Base-by-base conservation (phyloP, 1,140 invertebrate genomes). In the Lepidurus apus region DNA sequence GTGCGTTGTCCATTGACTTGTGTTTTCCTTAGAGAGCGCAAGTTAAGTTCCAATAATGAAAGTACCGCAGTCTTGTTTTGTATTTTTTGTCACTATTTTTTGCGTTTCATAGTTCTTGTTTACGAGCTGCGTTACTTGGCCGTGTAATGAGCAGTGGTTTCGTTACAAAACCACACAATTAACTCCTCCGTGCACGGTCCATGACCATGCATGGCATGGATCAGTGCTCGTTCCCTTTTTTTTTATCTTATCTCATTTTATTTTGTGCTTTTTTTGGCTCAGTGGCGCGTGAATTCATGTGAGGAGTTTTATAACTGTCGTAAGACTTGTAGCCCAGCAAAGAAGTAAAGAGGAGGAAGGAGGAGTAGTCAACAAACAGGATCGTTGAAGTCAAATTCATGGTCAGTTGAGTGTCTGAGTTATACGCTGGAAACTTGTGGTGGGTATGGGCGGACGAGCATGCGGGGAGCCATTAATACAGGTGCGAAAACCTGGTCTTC, bases 111-210 rank as follows among this genome's bases (percentile, higher is more conserved):
- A 1, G 17, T 65, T 65, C 53, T 65, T 65, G 53, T 65, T 65
- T 65, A 65, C 13, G 53, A 65, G 53, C 53, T 65, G 13, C 53
- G 53, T 65, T 65, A 65, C 53, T 65, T 65, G 53, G 53, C 53
- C 53, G n/a, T 65, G 53, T 65, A 65, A 65, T 65, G 53, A 65
- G 53, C 53, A 65, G 53, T 65, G 53, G 53, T 21, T 65, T 65
- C 17, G 53, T 65, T 65, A 65, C 53, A 65, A 65, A 65, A 65
- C 53, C 53, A 21, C 53, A 65, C 21, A 65, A 65, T 65, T 65
- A 65, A n/a, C 53, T 65, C 53, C 53, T 47, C 10, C 45, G 17
- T 65, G 53, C 53, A 65, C 53, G n/a, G 53, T 65, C 13, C 53
- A 65, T 65, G 53, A 65, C 53, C 53, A 65, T 65, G 53, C 53